A percentile compares a stretch with the other conserved stretches of the same genome.
phyloP scores from a whole-genome alignment of 2,888 invertebrate genomes.

The Crossocerus cetratus region DNA sequence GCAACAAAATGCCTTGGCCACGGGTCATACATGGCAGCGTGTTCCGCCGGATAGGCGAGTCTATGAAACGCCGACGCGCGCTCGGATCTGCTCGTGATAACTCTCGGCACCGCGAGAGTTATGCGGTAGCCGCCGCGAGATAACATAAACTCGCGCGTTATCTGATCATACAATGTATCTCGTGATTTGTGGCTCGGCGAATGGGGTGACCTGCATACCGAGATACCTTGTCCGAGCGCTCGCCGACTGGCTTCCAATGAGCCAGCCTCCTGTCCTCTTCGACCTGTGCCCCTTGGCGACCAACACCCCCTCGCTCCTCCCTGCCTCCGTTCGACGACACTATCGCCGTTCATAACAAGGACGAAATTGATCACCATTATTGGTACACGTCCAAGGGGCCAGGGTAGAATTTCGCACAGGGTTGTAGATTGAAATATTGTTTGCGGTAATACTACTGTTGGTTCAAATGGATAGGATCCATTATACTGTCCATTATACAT shows the following conservation, averaged over 20 bases:
- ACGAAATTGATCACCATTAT: too few relatives aligned
- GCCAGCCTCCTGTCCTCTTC: background rate
- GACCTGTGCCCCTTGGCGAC: constrained; percentile 18
- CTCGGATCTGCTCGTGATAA: constrained; percentile 47
- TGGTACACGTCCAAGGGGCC: too few relatives aligned
- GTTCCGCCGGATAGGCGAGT: constrained; percentile 8
- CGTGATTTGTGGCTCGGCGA: constrained; percentile 57
- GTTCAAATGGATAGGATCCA: too few relatives aligned
- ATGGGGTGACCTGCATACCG: constrained; percentile 63
- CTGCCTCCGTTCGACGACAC: too few relatives aligned
- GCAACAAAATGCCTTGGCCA: constrained; percentile 38
- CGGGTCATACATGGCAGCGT: constrained; percentile 22
- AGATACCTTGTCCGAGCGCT: constrained; percentile 42
- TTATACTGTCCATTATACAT: too few relatives aligned
- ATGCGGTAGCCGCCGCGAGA: constrained; percentile 61
- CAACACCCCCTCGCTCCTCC: too few relatives aligned
- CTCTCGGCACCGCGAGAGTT: constrained; percentile 52
- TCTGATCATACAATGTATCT: constrained; percentile 61
- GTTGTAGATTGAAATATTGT: too few relatives aligned
- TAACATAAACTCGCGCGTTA: constrained; percentile 64
- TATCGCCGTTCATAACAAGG: too few relatives aligned
- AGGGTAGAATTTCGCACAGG: too few relatives aligned
- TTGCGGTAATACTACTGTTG: too few relatives aligned
- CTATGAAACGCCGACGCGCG: constrained; percentile 40
- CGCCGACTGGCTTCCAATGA: constrained; percentile 8